phyloP scores from a whole-genome alignment of 2,888 invertebrate species.

The Mylabris sibirica region DNA sequence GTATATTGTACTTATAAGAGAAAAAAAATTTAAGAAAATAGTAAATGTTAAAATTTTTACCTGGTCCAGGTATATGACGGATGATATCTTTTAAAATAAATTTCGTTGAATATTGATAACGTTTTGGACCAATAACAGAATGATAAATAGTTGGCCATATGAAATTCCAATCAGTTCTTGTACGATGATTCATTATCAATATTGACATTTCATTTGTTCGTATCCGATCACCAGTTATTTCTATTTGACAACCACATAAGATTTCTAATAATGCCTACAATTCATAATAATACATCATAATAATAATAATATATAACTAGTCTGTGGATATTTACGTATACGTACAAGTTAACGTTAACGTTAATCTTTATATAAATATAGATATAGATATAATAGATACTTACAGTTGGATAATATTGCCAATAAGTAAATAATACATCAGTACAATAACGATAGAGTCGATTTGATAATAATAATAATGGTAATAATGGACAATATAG shows the following conservation, averaged over 20 bases:
- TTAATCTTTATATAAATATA: too few relatives aligned
- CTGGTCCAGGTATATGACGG: conserved; percentile 83
- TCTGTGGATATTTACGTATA: background rate
- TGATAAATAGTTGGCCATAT: conserved; percentile 85
- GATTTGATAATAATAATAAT: conserved; percentile 74
- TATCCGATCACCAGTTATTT: conserved; percentile 78
- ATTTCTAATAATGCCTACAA: conserved; percentile 77
- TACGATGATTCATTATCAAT: conserved; percentile 88
- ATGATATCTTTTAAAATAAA: conserved; percentile 86
- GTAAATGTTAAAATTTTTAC: conserved; percentile 63
- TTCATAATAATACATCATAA: conserved; percentile 3
- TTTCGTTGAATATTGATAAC: conserved; percentile 69
- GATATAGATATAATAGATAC: too few relatives aligned
- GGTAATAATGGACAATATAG: conserved; percentile 76
- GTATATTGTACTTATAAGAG: too few relatives aligned
- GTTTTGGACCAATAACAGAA: conserved; percentile 62
- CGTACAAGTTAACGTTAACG: conserved; percentile 52
- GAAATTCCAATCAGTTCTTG: conserved; percentile 91
- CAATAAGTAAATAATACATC: conserved; percentile 80
- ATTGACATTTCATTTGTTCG: conserved; percentile 75
- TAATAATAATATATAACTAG: background rate
- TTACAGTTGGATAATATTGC: conserved; percentile 80
- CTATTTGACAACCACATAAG: conserved; percentile 72
- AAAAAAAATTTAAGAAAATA: too few relatives aligned
- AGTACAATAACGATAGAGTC: conserved; percentile 70